Base-by-base conservation (phyloP, 1,140 invertebrate species). In the Leptopilina boulardi region DNA sequence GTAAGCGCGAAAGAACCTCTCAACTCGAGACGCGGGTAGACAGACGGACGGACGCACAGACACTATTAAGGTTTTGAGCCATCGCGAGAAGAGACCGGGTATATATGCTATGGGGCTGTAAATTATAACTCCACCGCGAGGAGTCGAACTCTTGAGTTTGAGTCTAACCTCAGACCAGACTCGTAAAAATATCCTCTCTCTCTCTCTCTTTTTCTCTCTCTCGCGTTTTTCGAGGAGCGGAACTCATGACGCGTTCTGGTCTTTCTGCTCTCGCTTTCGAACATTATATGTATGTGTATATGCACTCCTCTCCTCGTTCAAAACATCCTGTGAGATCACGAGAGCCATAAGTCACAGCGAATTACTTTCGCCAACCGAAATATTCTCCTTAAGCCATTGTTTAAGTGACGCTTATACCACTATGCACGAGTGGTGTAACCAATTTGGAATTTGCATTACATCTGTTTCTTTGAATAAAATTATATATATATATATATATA, bases 101-200 rank as follows among this genome's bases (percentile, higher is more conserved):
- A 3, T 2, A 30, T 2, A 79, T 77, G n/a, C n/a, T n/a, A n/a
- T 78, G 82, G 87, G 88, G 88, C 88, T 89, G 89, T 90, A 90
- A 90, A 90, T 90, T 90, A 89, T 90, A 90, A 90, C 85, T 89
- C 87, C 87, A 89, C 87, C 85, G 88, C 87, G 88, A 89, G 87
- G 84, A 88, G 86, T 88, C 88, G 85, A 89, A 87, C 84, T 84
- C 85, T 81, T 38, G 82, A 78, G 80, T 77, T 11, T 75, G 76
- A 84, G 86, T 85, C 88, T 86, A 89, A 89, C 87, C 88, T 89
- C 88, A 84, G 34, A 84, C 75, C 86, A 88, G 87, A 88, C 87
- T 89, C 89, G 87, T 89, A 90, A 90, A 90, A 89, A 87, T 85
- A 86, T 87, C 34, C 34, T 8, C 34, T 38, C 34, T 38, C 34